These are phyloP conservation scores for Paraescarpia echinospica DNA, from an alignment of 1,140 invertebrate species.

Conservation along the genomic window DNA sequence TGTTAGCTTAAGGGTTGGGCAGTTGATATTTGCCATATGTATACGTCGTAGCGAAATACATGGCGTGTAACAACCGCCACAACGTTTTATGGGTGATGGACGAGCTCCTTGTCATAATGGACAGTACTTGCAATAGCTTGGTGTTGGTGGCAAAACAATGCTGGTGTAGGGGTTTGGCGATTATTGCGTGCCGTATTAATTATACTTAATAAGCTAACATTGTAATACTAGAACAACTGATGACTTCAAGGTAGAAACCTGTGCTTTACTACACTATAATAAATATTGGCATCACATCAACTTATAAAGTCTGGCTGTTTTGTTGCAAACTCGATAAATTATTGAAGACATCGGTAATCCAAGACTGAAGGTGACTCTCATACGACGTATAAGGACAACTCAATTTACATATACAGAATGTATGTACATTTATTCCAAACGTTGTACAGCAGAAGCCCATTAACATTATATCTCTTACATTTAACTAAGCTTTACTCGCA, in stretches of 20 bases:
- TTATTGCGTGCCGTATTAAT: neutral
- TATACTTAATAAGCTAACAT: neutral
- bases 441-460: too few relatives aligned
- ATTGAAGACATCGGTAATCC: neutral
- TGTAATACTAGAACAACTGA: neutral
- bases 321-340: neutral
- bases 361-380: neutral
- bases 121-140: neutral
- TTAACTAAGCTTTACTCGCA: too few relatives aligned
- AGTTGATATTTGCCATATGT: too few relatives aligned
- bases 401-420: too few relatives aligned
- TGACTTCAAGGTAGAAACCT: too few relatives aligned
- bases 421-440: neutral
- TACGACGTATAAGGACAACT: neutral
- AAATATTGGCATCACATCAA: neutral
- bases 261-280: neutral
- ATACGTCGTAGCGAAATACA: too few relatives aligned
- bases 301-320: neutral
- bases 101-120: too few relatives aligned
- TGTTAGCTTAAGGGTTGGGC: too few relatives aligned
- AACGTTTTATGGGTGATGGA: too few relatives aligned
- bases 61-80: too few relatives aligned
- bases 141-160: neutral
- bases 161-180: neutral
- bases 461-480: too few relatives aligned